Base-by-base conservation (phyloP, 1,140 invertebrate genomes). In the Lerema accius region DNA sequence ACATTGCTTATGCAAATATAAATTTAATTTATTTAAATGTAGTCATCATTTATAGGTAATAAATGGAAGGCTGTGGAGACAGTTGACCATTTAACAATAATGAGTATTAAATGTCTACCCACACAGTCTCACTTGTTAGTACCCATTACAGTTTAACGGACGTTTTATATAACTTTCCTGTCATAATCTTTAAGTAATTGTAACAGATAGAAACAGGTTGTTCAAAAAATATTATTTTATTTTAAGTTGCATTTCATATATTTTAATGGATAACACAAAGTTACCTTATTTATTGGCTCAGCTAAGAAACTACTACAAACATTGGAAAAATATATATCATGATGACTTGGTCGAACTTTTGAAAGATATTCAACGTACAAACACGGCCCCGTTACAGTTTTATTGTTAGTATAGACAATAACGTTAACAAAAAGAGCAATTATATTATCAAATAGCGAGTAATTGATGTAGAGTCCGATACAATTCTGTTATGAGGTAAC, bases 11-110 rank as follows among this genome's bases (percentile, higher is more conserved):
- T 46, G 45, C 17, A 46, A 46, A 46, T 26, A 4, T 9, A 10
- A 46, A 46, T 10, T 46, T 32, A 49, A 49, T 49, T 49, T 49
- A 49, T 49, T 49, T n/a, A 49, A 49, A 32, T 49, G 46, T 49
- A 49, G 46, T 32, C 11, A 13, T 49, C 46, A 9, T 28, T 49
- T 49, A 23, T 49, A 32, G 26, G 11, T 4, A 17, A 9, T 43
- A 15, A 49, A 4, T 32, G 17, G 16, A 46, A n/a, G 16, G 17
- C 17, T 14, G 46, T 7, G 11, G 23, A 19, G 40, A 17, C 11
- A 26, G 46, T 15, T 14, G 3, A 4, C 0, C 1, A 23, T 26
- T 46, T 14, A 32, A 49, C 46, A 32, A 49, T 9, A 32, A 7
- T 7, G 9, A 32, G 28, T 32, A 32, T 32, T 32, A 7, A 35